Base-by-base conservation (phyloP, 2,797 vertebrate genomes). In the Coreius guichenoti region DNA sequence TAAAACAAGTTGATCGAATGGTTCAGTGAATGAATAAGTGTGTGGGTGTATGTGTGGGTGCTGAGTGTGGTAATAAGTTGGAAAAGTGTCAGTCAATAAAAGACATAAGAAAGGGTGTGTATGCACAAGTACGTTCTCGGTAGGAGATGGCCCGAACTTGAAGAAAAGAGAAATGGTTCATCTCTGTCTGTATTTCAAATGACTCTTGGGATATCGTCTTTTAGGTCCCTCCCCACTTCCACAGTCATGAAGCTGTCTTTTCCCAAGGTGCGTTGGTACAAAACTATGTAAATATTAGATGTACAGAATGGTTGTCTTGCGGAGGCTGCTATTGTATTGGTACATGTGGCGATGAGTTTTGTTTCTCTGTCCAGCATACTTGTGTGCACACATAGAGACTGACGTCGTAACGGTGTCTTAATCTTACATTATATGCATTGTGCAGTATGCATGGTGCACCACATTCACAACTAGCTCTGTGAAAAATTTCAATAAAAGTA, bases 401-500 rank as follows among this genome's bases (percentile, higher is more conserved):
- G 23, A 29, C 13, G 29, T 51, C 12, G 23, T 77, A 49, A 78
- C 6, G 36, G 39, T 74, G 69, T 81, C 43, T 61, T 45, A 72
- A 43, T 77, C 36, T 78, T 51, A 82, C 36, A 80, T 58, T 74
- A 49, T 81, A 80, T 45, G 23, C 26, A 82, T 82, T 79, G 69
- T 51, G 65, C 75, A 43, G 3, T 76, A 82, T 80, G 65, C 80
- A 85, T 83, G 85, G 33, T 84, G 80, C 73, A 86, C 70, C 23
- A 14, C 80, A 69, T 83, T 81, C 78, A 75, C 83, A 80, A 81
- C 86, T 87, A 90, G 87, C 82, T 84, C 79, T 86, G 83, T 83
- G 65, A 86, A 88, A 83, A 45, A 86, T 86, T 83, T 87, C 79
- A 88, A 90, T 90, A 87, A 90, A 88, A 82, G 29, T 21, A 21